These are phyloP conservation scores for Ancistrus triradiatus DNA, from an alignment of 2,113 vertebrate species.

Conservation along the genomic window DNA sequence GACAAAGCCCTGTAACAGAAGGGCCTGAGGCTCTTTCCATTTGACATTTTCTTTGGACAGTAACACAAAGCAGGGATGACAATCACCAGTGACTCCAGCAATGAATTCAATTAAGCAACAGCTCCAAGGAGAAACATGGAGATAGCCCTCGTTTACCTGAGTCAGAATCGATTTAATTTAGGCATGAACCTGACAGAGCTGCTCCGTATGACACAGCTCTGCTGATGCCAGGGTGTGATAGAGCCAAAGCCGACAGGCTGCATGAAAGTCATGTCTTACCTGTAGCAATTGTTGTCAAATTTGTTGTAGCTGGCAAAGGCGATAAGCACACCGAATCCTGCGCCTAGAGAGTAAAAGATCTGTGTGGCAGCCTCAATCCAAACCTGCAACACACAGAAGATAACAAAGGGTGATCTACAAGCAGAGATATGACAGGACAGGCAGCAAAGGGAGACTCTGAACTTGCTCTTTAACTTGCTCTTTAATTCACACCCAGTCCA, in stretches of 20 bases:
- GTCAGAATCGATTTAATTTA: too few relatives aligned
- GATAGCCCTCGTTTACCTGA: slow-evolving; percentile 15
- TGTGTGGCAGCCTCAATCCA: slow-evolving; percentile 98
- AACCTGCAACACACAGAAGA: slow-evolving; percentile 69
- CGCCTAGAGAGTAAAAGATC: slow-evolving; percentile 97
- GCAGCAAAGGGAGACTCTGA: too few relatives aligned
- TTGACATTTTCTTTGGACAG: slow-evolving; percentile 18
- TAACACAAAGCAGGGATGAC: slow-evolving; percentile 4
- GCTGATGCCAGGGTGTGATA: not conserved
- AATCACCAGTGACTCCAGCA: not conserved
- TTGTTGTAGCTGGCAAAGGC: slow-evolving; percentile 99
- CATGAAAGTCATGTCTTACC: slow-evolving; percentile 70
- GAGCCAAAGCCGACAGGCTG: too few relatives aligned
- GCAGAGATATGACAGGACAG: too few relatives aligned
- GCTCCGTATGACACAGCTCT: not conserved
- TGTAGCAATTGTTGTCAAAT: slow-evolving; percentile 98
- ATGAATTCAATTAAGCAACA: slow-evolving; percentile 17
- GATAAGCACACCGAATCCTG: slow-evolving; percentile 94
- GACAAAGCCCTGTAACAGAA: slow-evolving; percentile 5
- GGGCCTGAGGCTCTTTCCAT: not conserved
- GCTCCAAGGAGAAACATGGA: too few relatives aligned
- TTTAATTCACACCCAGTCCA: too few relatives aligned
- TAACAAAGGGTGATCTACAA: too few relatives aligned
- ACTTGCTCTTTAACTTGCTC: too few relatives aligned
- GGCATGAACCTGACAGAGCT: not conserved